Evolutionary conservation across 2,797 vertebrate species (phyloP).

Genomic region (Vespertilio murinus): DNA sequence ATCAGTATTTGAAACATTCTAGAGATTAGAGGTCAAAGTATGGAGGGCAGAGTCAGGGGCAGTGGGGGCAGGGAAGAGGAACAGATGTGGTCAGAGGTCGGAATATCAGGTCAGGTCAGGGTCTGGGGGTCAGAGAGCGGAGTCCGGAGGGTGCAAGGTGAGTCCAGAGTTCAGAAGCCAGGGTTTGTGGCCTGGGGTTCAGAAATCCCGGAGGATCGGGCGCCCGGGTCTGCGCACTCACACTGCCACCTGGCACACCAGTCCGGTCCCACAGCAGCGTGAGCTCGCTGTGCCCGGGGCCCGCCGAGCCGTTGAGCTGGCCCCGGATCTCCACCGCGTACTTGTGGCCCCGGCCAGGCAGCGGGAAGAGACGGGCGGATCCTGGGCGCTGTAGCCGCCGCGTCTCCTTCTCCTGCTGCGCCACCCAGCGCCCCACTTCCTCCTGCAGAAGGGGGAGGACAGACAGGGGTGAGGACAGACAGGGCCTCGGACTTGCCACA

Average conservation of each 20-base stretch:
- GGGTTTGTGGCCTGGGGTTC: neutral
- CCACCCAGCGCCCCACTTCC: conserved; percentile 92
- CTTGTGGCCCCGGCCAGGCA: conserved; percentile 91
- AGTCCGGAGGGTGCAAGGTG: neutral
- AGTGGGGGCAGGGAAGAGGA: neutral
- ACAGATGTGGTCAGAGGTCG: neutral
- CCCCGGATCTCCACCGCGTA: conserved; percentile 93
- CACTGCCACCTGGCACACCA: conserved; percentile 90
- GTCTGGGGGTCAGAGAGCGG: neutral
- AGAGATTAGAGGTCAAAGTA: neutral
- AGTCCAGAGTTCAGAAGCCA: neutral
- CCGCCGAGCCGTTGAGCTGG: conserved; percentile 93
- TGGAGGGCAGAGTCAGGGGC: neutral
- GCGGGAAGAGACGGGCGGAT: conserved; percentile 90
- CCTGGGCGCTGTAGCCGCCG: conserved; percentile 88
- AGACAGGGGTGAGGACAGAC: neutral
- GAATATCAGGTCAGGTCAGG: neutral
- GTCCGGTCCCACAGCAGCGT: conserved; percentile 94
- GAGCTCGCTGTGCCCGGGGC: conserved; percentile 94
- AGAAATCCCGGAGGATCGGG: neutral
- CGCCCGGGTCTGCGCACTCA: conserved; percentile 83
- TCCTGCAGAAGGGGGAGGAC: conserved; percentile 80
- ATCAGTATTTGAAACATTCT: neutral
- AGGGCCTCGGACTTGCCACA: neutral
- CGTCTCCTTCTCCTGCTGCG: conserved; percentile 92